phyloP scores from a whole-genome alignment of 2,113 vertebrate species.

The Pygoscelis antarcticus region DNA sequence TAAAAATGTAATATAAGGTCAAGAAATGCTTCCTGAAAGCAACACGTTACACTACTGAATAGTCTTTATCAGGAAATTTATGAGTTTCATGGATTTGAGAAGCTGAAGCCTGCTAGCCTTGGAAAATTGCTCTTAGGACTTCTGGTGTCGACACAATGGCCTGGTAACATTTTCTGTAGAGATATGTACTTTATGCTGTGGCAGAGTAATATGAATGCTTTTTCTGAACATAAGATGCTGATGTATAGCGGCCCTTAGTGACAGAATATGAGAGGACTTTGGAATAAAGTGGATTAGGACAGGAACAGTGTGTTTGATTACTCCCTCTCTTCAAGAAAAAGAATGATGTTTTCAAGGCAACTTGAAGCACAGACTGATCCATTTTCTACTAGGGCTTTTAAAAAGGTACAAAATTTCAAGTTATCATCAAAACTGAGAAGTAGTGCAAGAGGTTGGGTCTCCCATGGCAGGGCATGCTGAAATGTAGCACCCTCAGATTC shows the following conservation, averaged over 20 bases:
- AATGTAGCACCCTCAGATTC: background rate
- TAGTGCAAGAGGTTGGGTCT: background rate
- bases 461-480: background rate
- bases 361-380: background rate
- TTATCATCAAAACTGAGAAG: accelerated
- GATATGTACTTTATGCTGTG: background rate
- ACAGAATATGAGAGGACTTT: background rate
- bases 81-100: background rate
- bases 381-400: background rate
- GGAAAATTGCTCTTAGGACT: background rate
- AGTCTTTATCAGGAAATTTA: background rate
- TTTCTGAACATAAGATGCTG: background rate
- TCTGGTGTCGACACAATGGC: background rate
- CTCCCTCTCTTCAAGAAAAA: background rate
- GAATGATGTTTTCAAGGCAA: background rate
- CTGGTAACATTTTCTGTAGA: background rate
- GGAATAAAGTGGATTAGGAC: background rate
- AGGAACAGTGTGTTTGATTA: background rate
- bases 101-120: background rate
- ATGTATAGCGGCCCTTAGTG: background rate
- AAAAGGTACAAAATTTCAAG: background rate
- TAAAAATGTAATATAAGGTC: background rate
- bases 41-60: background rate
- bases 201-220: background rate
- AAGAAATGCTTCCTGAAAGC: background rate